Evolutionary conservation across 2,113 vertebrate genomes (phyloP).

Genomic region (Megalops atlanticus): DNA sequence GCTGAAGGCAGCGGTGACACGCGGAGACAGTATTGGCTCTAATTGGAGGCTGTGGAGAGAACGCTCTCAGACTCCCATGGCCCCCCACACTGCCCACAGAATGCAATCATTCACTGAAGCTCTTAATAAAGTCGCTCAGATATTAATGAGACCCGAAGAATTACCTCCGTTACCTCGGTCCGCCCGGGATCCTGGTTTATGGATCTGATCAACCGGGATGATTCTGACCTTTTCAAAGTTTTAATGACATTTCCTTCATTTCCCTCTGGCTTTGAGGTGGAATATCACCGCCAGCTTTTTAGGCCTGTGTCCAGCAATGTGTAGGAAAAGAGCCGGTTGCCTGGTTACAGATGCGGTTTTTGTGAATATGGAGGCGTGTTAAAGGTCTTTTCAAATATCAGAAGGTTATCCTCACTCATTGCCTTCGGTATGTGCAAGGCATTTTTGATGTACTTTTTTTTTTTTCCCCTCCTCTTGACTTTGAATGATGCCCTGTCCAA

Average conservation of each 20-base stretch:
- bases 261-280: not conserved
- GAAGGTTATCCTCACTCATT: not conserved
- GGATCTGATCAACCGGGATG: slow-evolving; percentile 8
- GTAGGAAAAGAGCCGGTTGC: not conserved
- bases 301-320: not conserved
- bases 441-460: too few relatives aligned
- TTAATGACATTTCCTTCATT: not conserved
- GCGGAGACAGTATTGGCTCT: not conserved
- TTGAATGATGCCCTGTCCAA: not conserved
- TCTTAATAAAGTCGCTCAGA: slow-evolving; percentile 57
- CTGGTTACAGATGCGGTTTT: not conserved
- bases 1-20: not conserved
- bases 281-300: not conserved
- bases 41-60: not conserved
- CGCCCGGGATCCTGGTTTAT: not conserved
- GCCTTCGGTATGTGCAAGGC: too few relatives aligned
- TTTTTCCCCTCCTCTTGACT: not conserved
- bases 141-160: slow-evolving; percentile 56
- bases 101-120: slow-evolving; percentile 25
- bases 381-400: not conserved
- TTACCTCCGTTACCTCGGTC: too few relatives aligned
- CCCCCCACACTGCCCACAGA: not conserved
- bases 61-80: not conserved
- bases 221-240: slow-evolving; percentile 15
- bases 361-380: not conserved